phyloP scores from a whole-genome alignment of 2,888 invertebrate genomes.

The Corythucha ciliata region DNA sequence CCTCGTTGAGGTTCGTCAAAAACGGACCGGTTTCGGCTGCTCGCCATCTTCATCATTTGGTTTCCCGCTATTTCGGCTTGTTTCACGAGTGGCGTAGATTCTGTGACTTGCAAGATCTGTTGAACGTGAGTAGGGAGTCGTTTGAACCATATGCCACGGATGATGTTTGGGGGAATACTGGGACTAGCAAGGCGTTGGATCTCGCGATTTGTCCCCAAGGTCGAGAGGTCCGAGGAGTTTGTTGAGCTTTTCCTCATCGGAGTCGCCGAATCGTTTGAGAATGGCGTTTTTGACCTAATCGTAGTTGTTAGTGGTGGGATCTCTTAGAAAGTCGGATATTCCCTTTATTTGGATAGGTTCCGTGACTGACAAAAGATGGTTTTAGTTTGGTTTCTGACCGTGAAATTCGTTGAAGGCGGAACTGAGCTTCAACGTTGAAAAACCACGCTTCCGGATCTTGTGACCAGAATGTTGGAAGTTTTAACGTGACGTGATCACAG shows the following conservation, averaged over 20 bases:
- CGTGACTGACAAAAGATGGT: constrained; percentile 19
- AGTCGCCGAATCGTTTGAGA: constrained; percentile 1
- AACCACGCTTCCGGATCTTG: constrained; percentile 16
- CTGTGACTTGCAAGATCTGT: not conserved
- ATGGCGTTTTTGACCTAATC: not conserved
- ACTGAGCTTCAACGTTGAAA: constrained; percentile 8
- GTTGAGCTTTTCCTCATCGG: constrained; percentile 4
- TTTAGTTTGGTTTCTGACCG: constrained; percentile 25
- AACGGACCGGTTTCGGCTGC: no score
- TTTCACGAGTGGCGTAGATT: not conserved
- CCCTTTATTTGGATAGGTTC: constrained; percentile 17
- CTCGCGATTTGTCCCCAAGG: constrained; percentile 3
- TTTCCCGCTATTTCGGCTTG: constrained; percentile 13
- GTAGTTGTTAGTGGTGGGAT: constrained; percentile 6
- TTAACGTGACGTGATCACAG: not conserved
- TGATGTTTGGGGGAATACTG: not conserved
- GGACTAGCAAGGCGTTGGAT: constrained; percentile 9
- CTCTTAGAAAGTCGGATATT: constrained; percentile 6
- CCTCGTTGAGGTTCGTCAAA: no score
- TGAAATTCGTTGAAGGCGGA: not conserved
- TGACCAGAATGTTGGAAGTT: constrained; percentile 11
- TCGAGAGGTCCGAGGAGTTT: not conserved
- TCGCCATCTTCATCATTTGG: no score
- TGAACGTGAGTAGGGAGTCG: constrained; percentile 2
- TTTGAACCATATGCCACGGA: constrained; percentile 5